Percentiles rank a stretch among this genome's conserved stretches.
Conservation (phyloP, 2,888 invertebrate genomes). For the Eupeodes latifasciatus region DNA sequence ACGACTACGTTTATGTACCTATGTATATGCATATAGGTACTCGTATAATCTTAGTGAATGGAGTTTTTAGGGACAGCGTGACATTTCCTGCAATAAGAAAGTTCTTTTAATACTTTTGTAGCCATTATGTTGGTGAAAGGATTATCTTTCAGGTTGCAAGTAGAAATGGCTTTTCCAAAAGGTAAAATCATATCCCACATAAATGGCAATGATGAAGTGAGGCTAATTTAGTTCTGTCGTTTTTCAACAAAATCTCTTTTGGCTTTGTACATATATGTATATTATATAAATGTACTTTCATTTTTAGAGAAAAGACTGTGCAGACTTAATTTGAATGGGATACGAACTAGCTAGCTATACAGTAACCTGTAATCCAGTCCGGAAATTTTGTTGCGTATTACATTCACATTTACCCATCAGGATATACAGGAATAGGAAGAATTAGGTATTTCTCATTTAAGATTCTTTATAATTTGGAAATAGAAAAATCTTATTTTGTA, state of each 20-base stretch:
- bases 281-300: too few species aligned
- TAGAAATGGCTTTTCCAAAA: slow-evolving; percentile 58
- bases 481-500: neutral
- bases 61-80: slow-evolving; percentile 59
- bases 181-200: slow-evolving; percentile 66
- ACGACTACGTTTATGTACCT: neutral
- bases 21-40: neutral
- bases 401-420: neutral
- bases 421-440: neutral
- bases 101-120: slow-evolving; percentile 76
- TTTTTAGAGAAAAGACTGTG: slow-evolving; percentile 30
- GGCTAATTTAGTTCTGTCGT: slow-evolving; percentile 70
- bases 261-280: neutral
- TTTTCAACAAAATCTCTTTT: slow-evolving; percentile 38
- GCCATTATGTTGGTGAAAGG: slow-evolving; percentile 76
- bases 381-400: slow-evolving; percentile 44
- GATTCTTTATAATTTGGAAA: slow-evolving; percentile 26
- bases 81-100: slow-evolving; percentile 75
- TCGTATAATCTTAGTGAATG: slow-evolving; percentile 40
- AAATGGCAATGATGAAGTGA: slow-evolving; percentile 74
- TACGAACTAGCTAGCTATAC: slow-evolving; percentile 26
- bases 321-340: slow-evolving; percentile 65
- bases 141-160: slow-evolving; percentile 72
- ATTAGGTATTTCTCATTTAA: slow-evolving; percentile 28
- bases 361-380: slow-evolving; percentile 51